Conservation (phyloP, 53 echinoderm and acorn worm genomes). For the Holothuria leucospilota region DNA sequence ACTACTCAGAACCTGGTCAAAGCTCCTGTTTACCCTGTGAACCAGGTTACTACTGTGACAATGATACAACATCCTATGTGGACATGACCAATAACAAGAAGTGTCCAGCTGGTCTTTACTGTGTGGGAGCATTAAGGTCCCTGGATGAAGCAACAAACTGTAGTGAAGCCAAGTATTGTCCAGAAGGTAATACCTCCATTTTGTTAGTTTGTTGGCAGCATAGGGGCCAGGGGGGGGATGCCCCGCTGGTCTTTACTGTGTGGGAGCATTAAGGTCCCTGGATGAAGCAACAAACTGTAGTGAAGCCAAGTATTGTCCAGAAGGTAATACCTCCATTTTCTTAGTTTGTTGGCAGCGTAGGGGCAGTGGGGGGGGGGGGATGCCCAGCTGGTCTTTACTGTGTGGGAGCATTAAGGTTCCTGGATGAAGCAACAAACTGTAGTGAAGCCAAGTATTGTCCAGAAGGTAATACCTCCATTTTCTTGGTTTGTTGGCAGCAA, state of each 20-base stretch:
- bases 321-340: slow-evolving; percentile 66
- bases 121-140: slow-evolving; percentile 67
- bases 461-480: slow-evolving; percentile 67
- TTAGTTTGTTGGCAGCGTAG: too few relatives aligned
- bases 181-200: slow-evolving; percentile 73
- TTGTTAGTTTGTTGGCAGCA: too few relatives aligned
- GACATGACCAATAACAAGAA: slow-evolving; percentile 89
- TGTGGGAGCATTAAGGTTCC: slow-evolving; percentile 52
- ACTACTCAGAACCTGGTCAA: slow-evolving; percentile 80
- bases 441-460: slow-evolving; percentile 84
- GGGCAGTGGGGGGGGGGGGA: too few relatives aligned
- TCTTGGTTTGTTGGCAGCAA: too few relatives aligned
- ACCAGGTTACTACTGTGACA: slow-evolving; percentile 94
- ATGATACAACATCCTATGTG: slow-evolving; percentile 76
- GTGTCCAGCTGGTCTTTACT: slow-evolving; percentile 92
- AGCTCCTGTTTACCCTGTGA: slow-evolving; percentile 80
- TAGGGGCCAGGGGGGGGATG: too few relatives aligned
- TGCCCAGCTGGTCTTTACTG: too few relatives aligned
- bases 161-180: slow-evolving; percentile 79
- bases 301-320: slow-evolving; percentile 80
- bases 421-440: slow-evolving; percentile 80
- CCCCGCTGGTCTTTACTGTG: too few relatives aligned
- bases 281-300: slow-evolving; percentile 81
- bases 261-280: slow-evolving; percentile 61
- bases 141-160: slow-evolving; percentile 81